Base-by-base conservation (phyloP, 2,113 vertebrate species). In the Aptenodytes patagonicus region DNA sequence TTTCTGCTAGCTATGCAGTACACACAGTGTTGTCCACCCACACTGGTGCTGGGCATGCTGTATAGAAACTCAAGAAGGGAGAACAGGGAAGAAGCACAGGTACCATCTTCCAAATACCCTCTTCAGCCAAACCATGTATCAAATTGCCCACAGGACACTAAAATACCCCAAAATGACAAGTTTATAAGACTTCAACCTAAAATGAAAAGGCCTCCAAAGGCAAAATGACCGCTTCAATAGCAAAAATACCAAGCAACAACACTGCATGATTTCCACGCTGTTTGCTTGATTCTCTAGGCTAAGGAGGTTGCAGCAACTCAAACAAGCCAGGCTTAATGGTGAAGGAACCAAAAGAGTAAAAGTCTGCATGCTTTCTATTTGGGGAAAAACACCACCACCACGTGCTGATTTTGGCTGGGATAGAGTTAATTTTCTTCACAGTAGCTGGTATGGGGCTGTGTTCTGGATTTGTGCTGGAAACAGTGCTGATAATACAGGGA, bases 21-120 rank as follows among this genome's bases (percentile, higher is more conserved):
- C 13, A 13, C 2, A 17, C 0, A 1, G 38, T 11, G 21, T 46
- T 19, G 85, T 54, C 12, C 9, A 58, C 47, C 24, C 5, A 3
- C 22, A 21, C 34, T 34, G 34, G 20, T 47, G 47, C 46, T 17
- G 15, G 18, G 11, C 44, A 38, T 4, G 11, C 44, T 73, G 25
- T 13, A 32, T 0, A 28, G 28, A 66, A 75, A 70, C 17, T 38
- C n/a, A 7, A 8, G 16, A 25, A 70, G 6, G 29, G 7, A 79
- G 7, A 70, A 25, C 4, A 70, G 17, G 17, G 13, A 82, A 58
- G 28, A 6, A 86, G 28, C 10, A 70, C n/a, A 83, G 21, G 17
- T 54, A 62, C 1, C 60, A 71, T 22, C 42, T 68, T 90, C 31
- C 49, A 69, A 72, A 61, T 20, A 72, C 19, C 19, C 15, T 85